These are phyloP conservation scores for Pygoscelis adeliae DNA, from an alignment of 2,113 vertebrate genomes.

Conservation along the genomic window DNA sequence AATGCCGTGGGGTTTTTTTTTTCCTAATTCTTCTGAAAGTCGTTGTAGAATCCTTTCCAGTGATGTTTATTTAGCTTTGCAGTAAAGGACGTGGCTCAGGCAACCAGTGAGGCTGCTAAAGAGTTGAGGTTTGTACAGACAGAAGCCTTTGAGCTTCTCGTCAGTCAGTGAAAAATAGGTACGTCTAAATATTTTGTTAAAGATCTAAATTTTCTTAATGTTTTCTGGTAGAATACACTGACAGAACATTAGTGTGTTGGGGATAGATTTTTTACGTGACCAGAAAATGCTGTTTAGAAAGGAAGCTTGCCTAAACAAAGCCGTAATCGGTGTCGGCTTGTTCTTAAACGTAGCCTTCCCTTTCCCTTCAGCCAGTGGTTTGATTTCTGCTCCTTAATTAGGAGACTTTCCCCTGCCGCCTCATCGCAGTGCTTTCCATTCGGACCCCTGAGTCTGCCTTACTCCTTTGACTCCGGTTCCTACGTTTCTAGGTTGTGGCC, in stretches of 20 bases:
- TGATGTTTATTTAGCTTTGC: not conserved
- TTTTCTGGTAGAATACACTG: not conserved
- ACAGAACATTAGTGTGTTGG: not conserved
- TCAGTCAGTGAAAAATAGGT: not conserved
- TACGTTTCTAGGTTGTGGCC: not conserved
- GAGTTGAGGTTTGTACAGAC: not conserved
- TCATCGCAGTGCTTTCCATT: not conserved
- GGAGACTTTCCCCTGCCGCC: not conserved
- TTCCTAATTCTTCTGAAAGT: not conserved
- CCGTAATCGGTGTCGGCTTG: rapidly evolving
- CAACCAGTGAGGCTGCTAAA: not conserved
- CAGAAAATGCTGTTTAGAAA: not conserved
- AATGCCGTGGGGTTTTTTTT: not conserved
- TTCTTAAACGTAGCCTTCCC: not conserved
- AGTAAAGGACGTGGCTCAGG: not conserved
- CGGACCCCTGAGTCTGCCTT: rapidly evolving
- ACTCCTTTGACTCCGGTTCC: not conserved
- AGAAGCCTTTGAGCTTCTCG: not conserved
- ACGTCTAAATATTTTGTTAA: not conserved
- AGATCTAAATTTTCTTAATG: not conserved
- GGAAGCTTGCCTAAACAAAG: not conserved
- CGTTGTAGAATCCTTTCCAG: not conserved
- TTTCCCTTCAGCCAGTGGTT: not conserved
- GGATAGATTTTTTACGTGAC: not conserved
- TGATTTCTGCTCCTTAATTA: not conserved